Percentiles rank a stretch among this genome's conserved stretches.
These are phyloP conservation scores for Argentina silus DNA, from an alignment of 2,797 vertebrate genomes.

Conservation along the genomic window DNA sequence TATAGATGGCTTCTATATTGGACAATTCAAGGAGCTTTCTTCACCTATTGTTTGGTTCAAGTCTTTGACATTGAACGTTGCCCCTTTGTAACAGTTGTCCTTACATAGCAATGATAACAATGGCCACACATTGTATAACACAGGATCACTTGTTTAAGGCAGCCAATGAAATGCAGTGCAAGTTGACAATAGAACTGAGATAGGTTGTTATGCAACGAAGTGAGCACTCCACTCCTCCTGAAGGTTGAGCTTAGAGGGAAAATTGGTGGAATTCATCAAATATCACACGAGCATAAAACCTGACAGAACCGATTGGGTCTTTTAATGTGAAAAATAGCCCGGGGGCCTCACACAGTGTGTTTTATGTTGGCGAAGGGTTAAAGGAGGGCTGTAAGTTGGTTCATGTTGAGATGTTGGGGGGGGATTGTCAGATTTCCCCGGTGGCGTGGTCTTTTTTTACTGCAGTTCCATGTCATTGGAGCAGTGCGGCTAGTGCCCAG, in stretches of 20 bases:
- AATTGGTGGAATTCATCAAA: constrained; percentile 76
- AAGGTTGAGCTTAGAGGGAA: constrained; percentile 65
- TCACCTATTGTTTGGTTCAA: not conserved
- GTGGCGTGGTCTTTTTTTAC: constrained; percentile 73
- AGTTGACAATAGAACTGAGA: constrained; percentile 52
- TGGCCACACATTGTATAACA: constrained; percentile 52
- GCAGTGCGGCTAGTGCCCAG: constrained; percentile 53
- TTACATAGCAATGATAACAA: constrained; percentile 33
- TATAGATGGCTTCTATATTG: not conserved
- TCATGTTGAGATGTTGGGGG: constrained; percentile 71
- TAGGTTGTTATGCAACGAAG: constrained; percentile 59
- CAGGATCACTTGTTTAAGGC: constrained; percentile 44
- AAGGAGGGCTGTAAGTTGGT: constrained; percentile 67
- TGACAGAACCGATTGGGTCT: constrained; percentile 45
- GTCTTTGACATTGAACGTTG: constrained; percentile 38
- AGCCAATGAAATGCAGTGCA: constrained; percentile 48
- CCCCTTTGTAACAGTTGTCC: constrained; percentile 43
- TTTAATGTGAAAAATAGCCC: constrained; percentile 76
- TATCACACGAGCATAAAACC: constrained; percentile 61
- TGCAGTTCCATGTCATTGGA: constrained; percentile 74
- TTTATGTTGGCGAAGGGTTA: constrained; percentile 79
- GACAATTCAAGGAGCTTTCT: not conserved
- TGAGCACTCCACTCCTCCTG: constrained; percentile 44
- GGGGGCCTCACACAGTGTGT: constrained; percentile 57
- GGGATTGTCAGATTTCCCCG: constrained; percentile 84